Conservation (phyloP, 1,140 invertebrate species). For the Bacillus rossius region DNA sequence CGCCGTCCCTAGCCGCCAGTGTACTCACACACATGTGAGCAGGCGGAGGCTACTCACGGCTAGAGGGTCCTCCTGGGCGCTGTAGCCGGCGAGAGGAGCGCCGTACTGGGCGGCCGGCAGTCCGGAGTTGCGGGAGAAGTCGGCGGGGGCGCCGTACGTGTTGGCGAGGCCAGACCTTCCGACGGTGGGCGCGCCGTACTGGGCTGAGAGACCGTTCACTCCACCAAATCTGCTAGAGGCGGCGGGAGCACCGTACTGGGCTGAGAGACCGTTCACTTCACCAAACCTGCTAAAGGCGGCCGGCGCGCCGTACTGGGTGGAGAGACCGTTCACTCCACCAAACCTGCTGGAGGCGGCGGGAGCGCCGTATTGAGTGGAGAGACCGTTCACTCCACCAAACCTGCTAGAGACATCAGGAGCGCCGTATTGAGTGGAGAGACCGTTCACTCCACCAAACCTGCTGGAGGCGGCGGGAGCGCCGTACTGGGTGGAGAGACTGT, state of each 20-base stretch:
- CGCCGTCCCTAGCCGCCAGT: neutral
- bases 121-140: neutral
- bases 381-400: neutral
- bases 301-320: conserved; percentile 11
- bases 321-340: neutral
- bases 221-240: no score
- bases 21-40: neutral
- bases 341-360: neutral
- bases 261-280: no score
- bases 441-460: no score
- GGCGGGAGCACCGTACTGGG: no score
- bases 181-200: no score
- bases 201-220: no score
- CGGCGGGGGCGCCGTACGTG: neutral
- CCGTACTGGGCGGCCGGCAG: neutral
- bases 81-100: neutral
- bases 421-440: neutral
- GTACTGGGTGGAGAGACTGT: neutral
- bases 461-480: no score
- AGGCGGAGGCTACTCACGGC: neutral
- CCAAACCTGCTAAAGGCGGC: no score
- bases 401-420: neutral
- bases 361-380: conserved; percentile 4
- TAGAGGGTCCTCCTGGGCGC: conserved; percentile 1
- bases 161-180: no score